Base-by-base conservation (phyloP, 2,113 vertebrate species). In the Ochotona curzoniae region DNA sequence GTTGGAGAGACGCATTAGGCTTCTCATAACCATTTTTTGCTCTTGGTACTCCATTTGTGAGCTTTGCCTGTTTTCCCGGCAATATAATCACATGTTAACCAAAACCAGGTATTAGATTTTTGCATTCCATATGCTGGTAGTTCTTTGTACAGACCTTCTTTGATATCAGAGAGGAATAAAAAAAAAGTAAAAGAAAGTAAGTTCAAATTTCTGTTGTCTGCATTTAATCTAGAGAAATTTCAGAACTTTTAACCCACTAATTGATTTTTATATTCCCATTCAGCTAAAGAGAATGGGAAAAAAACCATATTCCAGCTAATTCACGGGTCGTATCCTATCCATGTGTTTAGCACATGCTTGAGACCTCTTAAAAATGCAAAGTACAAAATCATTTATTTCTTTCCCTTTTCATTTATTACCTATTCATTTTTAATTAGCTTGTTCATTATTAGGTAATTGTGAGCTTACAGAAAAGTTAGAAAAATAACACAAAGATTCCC, bases 211-310 rank as follows among this genome's bases (percentile, higher is more conserved):
- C 38, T 44, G 20, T 49, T 75, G 20, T 49, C 60, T 73, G 35
- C 92, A 76, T 94, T 82, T 83, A 92, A 71, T 80, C 35, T 90
- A 92, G 54, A 89, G 61, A 94, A 49, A 44, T 93, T 80, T 92
- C n/a, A 90, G 80, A 92, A 70, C 20, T 75, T 71, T 79, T 32
- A 11, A 8, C 47, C 92, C 54, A 64, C 74, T 70, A 74, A 80
- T 93, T 93, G 54, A 80, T 94, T 78, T 93, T 90, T 92, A 23
- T 75, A 74, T 90, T 79, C 32, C 30, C 47, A 49, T 63, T 80
- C 47, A 67, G 90, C n/a, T 75, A 75, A 90, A 35, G 69, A 49
- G 30, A 83, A 80, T 79, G 30, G 25, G 20, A 87, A 54, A 66
- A 66, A 93, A 81, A 81, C 9, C 17, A 17, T 49, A 92, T 96